Base-by-base conservation (phyloP, 2,113 vertebrate species). In the Pterophyllum scalare region DNA sequence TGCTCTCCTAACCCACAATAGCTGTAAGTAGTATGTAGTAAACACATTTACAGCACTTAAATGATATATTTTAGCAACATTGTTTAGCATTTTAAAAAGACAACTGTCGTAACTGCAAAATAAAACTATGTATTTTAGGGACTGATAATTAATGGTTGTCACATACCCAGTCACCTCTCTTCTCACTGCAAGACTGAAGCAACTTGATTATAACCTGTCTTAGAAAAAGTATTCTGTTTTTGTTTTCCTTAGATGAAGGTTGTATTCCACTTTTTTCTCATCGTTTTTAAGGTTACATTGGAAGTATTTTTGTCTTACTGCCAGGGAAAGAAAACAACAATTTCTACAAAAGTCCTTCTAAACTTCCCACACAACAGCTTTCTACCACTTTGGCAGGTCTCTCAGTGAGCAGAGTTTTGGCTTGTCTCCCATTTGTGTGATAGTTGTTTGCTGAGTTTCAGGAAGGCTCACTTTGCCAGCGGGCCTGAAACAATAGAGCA, bases 401-500 rank as follows among this genome's bases (percentile, higher is more conserved):
- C 56, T 86, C 60, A 40, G 84, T 72, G 85, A 87, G 88, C 83
- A 79, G 74, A 46, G 46, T 87, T 91, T 80, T 93, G 91, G 87
- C 90, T 85, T n/a, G 4, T 59, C 75, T 86, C 80, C 87, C 76
- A 54, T 35, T 43, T 75, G 85, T 84, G 83, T 78, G 86, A 84
- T 86, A 33, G 87, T 85, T 89, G 89, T 93, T 90, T 90, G 87
- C 83, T 33, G 83, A 87, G 84, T 92, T 89, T 91, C 91, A 93
- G 93, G 94, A 93, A 93, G 89, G 84, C 89, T 87, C 62, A 54
- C 75, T 82, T 79, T 91, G 90, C 92, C 91, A 91, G 88, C 77
- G 20, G 90, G 81, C 79, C 92, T 91, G 85, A 92, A 94, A 95
- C 93, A 94, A 94, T 94, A 88, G 90, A 86, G 82, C 72, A 46